phyloP scores from a whole-genome alignment of 2,113 vertebrate species.

The Pseudorasbora parva region DNA sequence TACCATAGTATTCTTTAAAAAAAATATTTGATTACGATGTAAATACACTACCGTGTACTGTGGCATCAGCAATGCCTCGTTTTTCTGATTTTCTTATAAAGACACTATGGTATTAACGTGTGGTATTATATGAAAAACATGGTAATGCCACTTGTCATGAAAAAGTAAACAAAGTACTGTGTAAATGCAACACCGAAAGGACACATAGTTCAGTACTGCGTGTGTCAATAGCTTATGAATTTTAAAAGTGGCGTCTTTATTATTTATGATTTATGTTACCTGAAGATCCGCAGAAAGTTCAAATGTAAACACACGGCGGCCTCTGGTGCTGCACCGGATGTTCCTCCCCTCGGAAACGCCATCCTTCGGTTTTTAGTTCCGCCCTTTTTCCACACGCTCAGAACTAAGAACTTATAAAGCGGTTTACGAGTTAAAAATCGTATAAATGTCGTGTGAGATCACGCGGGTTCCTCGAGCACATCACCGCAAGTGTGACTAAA shows the following conservation, averaged over 20 bases:
- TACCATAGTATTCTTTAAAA: too few species aligned
- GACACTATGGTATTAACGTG: not conserved
- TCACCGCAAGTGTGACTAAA: not conserved
- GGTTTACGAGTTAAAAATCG: not conserved
- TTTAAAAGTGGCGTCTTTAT: not conserved
- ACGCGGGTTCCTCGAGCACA: not conserved
- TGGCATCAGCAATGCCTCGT: too few species aligned
- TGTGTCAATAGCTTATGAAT: too few species aligned
- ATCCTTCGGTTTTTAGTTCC: not conserved
- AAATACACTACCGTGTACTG: too few species aligned
- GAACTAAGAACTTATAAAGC: not conserved
- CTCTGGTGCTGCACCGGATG: not conserved
- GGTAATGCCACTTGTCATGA: too few species aligned
- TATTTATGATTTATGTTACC: not conserved
- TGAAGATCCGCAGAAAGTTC: not conserved
- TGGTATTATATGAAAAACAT: too few species aligned
- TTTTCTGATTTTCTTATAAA: too few species aligned
- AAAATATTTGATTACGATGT: not conserved
- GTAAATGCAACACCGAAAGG: not conserved
- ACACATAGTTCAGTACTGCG: not conserved
- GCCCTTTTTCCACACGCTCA: not conserved
- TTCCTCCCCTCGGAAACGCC: not conserved
- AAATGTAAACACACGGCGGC: conserved; percentile 7
- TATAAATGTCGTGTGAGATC: not conserved
- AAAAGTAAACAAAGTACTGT: too few species aligned